phyloP scores from a whole-genome alignment of 35 echinoderm and acorn worm species.

The Ophiothrix spiculata region DNA sequence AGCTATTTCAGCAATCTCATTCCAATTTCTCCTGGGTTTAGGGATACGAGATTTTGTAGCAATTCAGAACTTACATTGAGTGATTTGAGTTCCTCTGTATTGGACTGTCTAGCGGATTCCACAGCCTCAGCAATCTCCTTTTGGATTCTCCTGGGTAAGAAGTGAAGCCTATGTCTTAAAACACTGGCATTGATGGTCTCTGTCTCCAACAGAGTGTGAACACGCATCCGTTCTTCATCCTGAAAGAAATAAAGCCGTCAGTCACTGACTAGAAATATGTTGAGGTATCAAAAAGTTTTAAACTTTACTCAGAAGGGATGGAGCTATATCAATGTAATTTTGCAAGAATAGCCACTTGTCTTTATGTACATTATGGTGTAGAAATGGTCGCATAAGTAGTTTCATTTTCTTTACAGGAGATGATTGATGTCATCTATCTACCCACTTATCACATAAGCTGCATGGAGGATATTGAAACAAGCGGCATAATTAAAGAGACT shows the following conservation, averaged over 20 bases:
- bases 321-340: background rate
- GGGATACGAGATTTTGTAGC: background rate
- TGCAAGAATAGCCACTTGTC: background rate
- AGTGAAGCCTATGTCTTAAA: slow-evolving; percentile 80
- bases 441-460: too few species aligned
- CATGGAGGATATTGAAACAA: too few species aligned
- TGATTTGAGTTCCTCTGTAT: slow-evolving; percentile 80
- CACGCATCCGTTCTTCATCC: slow-evolving; percentile 73
- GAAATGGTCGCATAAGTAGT: background rate
- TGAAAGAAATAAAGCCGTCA: slow-evolving; percentile 22
- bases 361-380: background rate
- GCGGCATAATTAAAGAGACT: too few species aligned
- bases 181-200: slow-evolving; percentile 95
- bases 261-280: background rate
- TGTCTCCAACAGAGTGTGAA: slow-evolving; percentile 76
- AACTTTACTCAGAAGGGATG: background rate
- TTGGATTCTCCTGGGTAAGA: slow-evolving; percentile 75
- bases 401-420: too few species aligned
- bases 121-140: slow-evolving; percentile 76
- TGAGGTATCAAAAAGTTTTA: background rate
- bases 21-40: too few species aligned
- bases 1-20: too few species aligned
- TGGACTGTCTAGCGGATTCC: slow-evolving; percentile 84
- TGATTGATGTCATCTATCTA: background rate
- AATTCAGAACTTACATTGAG: slow-evolving; percentile 61